These are phyloP conservation scores for Amitus sp. DNA, from an alignment of 2,888 invertebrate genomes.

Conservation along the genomic window DNA sequence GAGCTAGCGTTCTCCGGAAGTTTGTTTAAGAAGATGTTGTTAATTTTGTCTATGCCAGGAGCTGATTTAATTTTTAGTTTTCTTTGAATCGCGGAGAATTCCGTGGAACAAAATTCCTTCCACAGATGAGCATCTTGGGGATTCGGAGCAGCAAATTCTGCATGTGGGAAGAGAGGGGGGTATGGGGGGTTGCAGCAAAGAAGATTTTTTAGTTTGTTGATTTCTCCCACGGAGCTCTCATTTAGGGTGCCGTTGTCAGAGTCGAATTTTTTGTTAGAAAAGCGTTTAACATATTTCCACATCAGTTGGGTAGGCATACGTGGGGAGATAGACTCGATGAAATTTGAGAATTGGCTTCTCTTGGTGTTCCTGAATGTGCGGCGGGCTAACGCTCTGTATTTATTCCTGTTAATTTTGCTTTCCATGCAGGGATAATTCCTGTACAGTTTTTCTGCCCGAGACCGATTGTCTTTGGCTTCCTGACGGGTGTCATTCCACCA, in stretches of 20 bases:
- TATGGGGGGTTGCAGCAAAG: not conserved
- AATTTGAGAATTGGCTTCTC: no score
- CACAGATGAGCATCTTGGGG: not conserved
- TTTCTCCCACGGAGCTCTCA: not conserved
- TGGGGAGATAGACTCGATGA: no score
- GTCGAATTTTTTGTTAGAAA: not conserved
- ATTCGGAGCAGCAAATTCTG: not conserved
- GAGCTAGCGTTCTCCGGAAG: not conserved
- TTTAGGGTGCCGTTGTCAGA: not conserved
- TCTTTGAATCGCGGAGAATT: not conserved
- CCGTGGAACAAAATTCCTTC: not conserved
- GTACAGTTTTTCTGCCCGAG: not conserved
- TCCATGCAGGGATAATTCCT: not conserved
- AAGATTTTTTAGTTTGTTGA: not conserved
- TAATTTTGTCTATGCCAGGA: conserved; percentile 7
- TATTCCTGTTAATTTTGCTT: no score
- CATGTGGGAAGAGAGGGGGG: not conserved
- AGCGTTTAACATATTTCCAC: not conserved
- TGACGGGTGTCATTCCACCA: not conserved
- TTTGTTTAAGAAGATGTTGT: not conserved
- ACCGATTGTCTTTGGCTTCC: not conserved
- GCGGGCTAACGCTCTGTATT: no score
- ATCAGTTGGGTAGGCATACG: not conserved
- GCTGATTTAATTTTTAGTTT: conserved; percentile 7
- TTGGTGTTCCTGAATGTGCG: no score